Evolutionary conservation across 2,113 vertebrate genomes (phyloP), one percentile per base, ranked within the genome.

Genomic region (Bufo gargarizans): DNA sequence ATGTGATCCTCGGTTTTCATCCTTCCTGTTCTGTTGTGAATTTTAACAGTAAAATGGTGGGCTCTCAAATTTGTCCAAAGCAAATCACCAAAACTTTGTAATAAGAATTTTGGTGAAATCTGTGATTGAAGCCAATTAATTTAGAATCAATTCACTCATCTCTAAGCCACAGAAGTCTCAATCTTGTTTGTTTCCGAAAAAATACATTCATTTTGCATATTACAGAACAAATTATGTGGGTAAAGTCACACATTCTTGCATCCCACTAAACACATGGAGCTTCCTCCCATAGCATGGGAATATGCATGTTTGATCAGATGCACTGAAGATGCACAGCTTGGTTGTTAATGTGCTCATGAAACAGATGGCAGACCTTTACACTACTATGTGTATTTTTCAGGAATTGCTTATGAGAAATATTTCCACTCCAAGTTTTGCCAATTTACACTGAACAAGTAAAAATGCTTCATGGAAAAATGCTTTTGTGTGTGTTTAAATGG

Each of bases 221-320:
- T 47, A 53, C 1, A 69, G 17, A 49, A 7, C 13, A 69, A 50
- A 83, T 53, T 49, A 12, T 33, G 16, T 2, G 49, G 47, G 11
- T 19, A 33, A 17, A 45, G 33, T 65, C 59, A 50, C 58, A 20
- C 33, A 61, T 63, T 50, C 5, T n/a, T 67, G n/a, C 45, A 45
- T 67, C 33, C 19, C 19, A 82, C 33, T 14, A 67, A 47, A 67
- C 80, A 82, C 47, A 63, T 49, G 10, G 17, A 49, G 9, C 43
- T 49, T 82, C 59, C 77, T 79, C 3, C 76, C 13, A 33, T 56
- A 63, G 9, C 43, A 22, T 84, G 82, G 82, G 82, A 84, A 71
- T 84, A 49, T 71, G 63, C 69, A 45, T 84, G 65, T 84, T 84
- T 84, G 49, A 84, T 72, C 82, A 84, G 65, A 65, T 84, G 82